Evolutionary conservation across 35 echinoderm and acorn worm genomes (phyloP), one percentile per base, ranked within the genome.

Genomic region (Apostichopus californicus): DNA sequence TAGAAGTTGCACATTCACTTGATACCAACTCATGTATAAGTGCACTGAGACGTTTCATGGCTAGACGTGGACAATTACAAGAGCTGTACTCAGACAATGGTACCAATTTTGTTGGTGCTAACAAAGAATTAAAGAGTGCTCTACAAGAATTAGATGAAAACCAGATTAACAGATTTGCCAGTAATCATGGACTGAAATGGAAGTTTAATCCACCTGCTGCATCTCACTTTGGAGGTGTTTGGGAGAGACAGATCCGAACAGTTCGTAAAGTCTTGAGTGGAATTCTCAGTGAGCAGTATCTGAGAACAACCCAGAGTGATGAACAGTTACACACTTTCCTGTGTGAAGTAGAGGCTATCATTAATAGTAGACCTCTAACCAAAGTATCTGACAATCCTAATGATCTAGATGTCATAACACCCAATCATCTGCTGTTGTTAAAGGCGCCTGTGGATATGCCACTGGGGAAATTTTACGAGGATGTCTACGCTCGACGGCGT

Each of bases 61-160:
- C 22, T 2, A 89, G 57, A 61, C 12, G 8, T 79, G 77, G 34
- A 65, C n/a, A 73, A 1, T 8, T 88, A 22, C 57, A 80, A 12
- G 86, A 95, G 73, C 55, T 95, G 9, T 68, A 77, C 21, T 95
- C 94, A 9, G 94, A 95, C 75, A 95, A 95, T 85, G 91, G 94
- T 18, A 90, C 85, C 21, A 93, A 95, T 57, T 84, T 95, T 7
- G 87, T 95, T 8, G 94, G 91, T 79, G 86, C 94, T 17, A 78
- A 93, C 11, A 92, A 63, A 72, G 91, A 95, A 60, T 71, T 72
- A 61, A 3, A 55, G 61, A 88, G 54, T 26, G 63, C 66, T 5
- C 8, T 22, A 34, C 12, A 88, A 46, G 86, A 88, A 53, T 17
- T 71, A 15, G 24, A 71, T 5, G 23, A 3, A 88, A 15, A 17